A percentile compares a stretch with the other conserved stretches of the same genome.
These are phyloP conservation scores for Sebastiscus albofasciatus DNA, from an alignment of 2,797 vertebrate species.

Conservation along the genomic window DNA sequence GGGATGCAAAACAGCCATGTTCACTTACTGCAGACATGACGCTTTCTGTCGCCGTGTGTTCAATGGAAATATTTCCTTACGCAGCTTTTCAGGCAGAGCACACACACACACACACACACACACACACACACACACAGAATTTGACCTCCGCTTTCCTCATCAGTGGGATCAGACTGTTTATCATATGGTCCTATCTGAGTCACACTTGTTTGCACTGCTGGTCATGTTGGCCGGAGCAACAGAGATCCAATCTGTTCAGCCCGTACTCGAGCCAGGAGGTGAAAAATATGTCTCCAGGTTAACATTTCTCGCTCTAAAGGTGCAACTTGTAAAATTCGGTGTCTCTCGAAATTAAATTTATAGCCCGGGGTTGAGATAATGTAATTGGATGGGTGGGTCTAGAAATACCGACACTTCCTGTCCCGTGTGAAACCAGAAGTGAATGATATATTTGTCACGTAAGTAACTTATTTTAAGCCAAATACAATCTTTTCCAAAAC, in stretches of 20 bases:
- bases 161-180: constrained; percentile 41
- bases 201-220: constrained; percentile 46
- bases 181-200: constrained; percentile 49
- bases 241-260: constrained; percentile 44
- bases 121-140: background rate
- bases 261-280: background rate
- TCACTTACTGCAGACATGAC: constrained; percentile 24
- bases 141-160: constrained; percentile 50
- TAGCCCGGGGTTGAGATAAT: background rate
- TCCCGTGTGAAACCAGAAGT: too few species aligned
- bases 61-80: constrained; percentile 25
- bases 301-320: background rate
- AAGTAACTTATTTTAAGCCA: too few species aligned
- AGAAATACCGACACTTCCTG: too few species aligned
- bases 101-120: background rate
- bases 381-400: background rate
- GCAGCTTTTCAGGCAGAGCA: constrained; percentile 4
- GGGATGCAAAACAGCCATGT: constrained; percentile 19
- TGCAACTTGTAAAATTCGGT: background rate
- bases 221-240: constrained; percentile 37
- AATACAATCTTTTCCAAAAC: too few species aligned
- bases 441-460: too few species aligned
- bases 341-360: background rate
- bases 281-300: background rate
- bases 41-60: constrained; percentile 12